Evolutionary conservation across 2,113 vertebrate genomes (phyloP).

Genomic region (Clarias macrocephalus): DNA sequence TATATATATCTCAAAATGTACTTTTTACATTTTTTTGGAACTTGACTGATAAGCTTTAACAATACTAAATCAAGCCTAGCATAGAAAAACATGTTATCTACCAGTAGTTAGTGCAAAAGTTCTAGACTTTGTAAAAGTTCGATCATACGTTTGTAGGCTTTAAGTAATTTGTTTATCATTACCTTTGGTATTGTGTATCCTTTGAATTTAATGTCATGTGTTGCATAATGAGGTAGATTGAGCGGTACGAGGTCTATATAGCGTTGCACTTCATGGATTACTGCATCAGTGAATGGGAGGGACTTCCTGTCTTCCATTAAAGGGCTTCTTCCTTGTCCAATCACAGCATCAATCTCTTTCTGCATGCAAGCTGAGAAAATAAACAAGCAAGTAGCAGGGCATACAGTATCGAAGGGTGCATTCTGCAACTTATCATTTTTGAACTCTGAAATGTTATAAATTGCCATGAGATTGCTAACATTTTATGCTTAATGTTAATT

Average conservation of each 20-base stretch:
- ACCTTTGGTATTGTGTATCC: slow-evolving; percentile 73
- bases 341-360: slow-evolving; percentile 77
- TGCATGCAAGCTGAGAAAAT: slow-evolving; percentile 74
- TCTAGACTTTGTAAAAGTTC: not conserved
- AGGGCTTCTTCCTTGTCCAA: slow-evolving; percentile 71
- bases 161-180: not conserved
- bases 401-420: not conserved
- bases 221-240: slow-evolving; percentile 64
- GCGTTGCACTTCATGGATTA: slow-evolving; percentile 73
- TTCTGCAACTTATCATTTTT: not conserved
- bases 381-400: not conserved
- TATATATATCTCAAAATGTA: not conserved
- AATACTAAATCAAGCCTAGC: not conserved
- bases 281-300: slow-evolving; percentile 73
- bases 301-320: slow-evolving; percentile 75
- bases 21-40: not conserved
- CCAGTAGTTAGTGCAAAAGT: not conserved
- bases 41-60: not conserved
- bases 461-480: too few relatives aligned
- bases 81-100: not conserved
- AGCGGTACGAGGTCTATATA: slow-evolving; percentile 68
- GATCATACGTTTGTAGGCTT: not conserved
- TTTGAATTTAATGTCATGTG: slow-evolving; percentile 64
- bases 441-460: too few relatives aligned
- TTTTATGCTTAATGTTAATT: too few relatives aligned